Base-by-base conservation (phyloP, 2,113 vertebrate genomes). In the Amphiprion ocellaris region DNA sequence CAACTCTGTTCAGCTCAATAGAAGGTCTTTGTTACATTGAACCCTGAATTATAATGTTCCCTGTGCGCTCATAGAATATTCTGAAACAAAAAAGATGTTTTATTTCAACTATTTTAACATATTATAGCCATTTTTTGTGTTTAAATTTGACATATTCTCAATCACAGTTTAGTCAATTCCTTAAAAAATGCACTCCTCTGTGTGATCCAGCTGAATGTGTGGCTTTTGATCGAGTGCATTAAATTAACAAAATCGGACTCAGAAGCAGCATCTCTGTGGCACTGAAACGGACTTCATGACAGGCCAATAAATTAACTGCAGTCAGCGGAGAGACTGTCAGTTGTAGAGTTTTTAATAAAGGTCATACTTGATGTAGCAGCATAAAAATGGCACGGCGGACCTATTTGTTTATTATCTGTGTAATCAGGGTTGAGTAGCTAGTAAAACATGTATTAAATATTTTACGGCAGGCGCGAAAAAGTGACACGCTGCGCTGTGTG, bases 351-450 rank as follows among this genome's bases (percentile, higher is more conserved):
- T 87, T 89, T 81, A 76, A 81, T 86, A 86, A 89, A 89, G 87
- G 89, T 90, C 79, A 86, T 39, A 64, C 62, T 86, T 84, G 85
- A 90, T 85, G 78, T 50, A 65, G 44, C 56, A 14, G 77, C 67
- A 30, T 92, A 79, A 87, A 89, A 90, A 87, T 74, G 62, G 71
- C 81, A 85, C 1, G 1, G 79, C 69, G 52, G 58, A 81, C 74
- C 78, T 72, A 69, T 87, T 71, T 88, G 79, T 87, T 90, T 87
- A 87, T 86, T 77, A 83, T 84, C 82, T 76, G 56, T 87, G 58
- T 87, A 90, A 90, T 87, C 72, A 68, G n/a, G 26, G 66, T 78
- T 76, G 83, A 74, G 83, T 64, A 80, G 67, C 63, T 67, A 59
- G 53, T 85, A 84, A 87, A 89, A 85, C 39, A 78, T 17, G n/a